Evolutionary conservation across 2,113 vertebrate genomes (phyloP).

Genomic region (Colaptes auratus): DNA sequence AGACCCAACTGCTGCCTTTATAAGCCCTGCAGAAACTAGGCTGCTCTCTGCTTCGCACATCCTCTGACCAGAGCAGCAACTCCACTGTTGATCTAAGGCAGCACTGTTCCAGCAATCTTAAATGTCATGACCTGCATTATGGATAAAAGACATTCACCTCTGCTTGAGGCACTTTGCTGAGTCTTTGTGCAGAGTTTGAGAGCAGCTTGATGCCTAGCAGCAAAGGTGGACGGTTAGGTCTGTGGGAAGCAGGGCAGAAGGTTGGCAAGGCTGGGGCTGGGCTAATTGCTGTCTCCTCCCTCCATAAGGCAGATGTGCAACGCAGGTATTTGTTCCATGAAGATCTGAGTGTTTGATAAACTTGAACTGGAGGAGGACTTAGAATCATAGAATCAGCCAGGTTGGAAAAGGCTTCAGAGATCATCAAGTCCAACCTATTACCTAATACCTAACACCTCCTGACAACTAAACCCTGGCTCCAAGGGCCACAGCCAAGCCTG

Average conservation of each 20-base stretch:
- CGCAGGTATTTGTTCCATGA: not conserved
- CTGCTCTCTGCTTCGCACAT: not conserved
- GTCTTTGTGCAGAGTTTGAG: not conserved
- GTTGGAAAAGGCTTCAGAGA: no score
- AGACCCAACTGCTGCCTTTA: not conserved
- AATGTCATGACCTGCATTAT: not conserved
- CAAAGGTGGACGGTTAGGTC: not conserved
- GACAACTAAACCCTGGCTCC: no score
- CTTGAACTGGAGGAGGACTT: not conserved
- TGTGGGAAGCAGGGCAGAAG: not conserved
- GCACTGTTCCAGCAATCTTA: not conserved
- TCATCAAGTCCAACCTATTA: no score
- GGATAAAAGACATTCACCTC: not conserved
- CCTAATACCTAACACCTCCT: no score
- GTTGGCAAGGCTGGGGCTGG: not conserved
- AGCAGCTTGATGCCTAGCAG: not conserved
- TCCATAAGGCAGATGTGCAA: not conserved
- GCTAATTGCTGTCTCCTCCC: not conserved
- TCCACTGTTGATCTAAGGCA: not conserved
- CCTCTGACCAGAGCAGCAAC: not conserved
- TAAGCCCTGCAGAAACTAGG: not conserved
- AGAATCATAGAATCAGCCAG: no score
- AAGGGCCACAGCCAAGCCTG: no score
- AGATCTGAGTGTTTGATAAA: not conserved
- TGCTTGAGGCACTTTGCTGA: not conserved